Percentiles rank a stretch among this genome's conserved stretches.
phyloP scores from a whole-genome alignment of 35 echinoderm and acorn worm genomes.

The Ptychodera flava region DNA sequence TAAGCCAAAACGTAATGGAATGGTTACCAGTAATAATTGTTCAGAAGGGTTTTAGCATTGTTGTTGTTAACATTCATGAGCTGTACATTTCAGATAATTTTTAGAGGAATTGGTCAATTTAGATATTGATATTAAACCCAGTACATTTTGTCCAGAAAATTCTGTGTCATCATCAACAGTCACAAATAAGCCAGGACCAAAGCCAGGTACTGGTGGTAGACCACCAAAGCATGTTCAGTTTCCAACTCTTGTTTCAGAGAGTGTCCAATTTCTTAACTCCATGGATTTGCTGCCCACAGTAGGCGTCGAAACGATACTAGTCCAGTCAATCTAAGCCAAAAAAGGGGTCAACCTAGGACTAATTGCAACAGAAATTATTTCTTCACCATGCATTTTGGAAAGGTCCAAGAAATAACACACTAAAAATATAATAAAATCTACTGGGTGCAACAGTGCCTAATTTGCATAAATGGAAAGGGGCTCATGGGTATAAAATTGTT shows the following conservation, averaged over 20 bases:
- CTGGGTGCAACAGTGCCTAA: too few species aligned
- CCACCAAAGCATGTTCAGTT: slow-evolving; percentile 15
- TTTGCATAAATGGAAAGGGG: too few species aligned
- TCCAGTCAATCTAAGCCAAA: too few species aligned
- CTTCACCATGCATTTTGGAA: too few species aligned
- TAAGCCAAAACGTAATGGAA: not conserved
- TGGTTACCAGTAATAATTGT: slow-evolving; percentile 1
- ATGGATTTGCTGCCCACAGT: slow-evolving; percentile 10
- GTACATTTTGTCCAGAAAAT: slow-evolving; percentile 1
- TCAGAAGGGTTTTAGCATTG: not conserved
- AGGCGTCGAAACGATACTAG: not conserved
- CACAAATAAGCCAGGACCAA: not conserved
- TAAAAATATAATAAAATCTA: too few species aligned
- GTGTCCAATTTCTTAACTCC: not conserved
- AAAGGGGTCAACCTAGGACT: too few species aligned
- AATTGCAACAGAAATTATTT: too few species aligned
- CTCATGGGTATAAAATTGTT: too few species aligned
- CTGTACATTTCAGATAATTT: not conserved
- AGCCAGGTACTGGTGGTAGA: not conserved
- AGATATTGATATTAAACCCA: slow-evolving; percentile 2
- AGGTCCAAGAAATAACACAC: too few species aligned
- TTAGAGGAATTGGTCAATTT: not conserved
- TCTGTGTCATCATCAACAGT: not conserved
- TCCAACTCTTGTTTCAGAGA: not conserved
- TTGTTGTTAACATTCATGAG: not conserved